Evolutionary conservation across 1,140 invertebrate species (phyloP), one percentile per base, ranked within the genome.

Genomic region (Drosophila sucinea): DNA sequence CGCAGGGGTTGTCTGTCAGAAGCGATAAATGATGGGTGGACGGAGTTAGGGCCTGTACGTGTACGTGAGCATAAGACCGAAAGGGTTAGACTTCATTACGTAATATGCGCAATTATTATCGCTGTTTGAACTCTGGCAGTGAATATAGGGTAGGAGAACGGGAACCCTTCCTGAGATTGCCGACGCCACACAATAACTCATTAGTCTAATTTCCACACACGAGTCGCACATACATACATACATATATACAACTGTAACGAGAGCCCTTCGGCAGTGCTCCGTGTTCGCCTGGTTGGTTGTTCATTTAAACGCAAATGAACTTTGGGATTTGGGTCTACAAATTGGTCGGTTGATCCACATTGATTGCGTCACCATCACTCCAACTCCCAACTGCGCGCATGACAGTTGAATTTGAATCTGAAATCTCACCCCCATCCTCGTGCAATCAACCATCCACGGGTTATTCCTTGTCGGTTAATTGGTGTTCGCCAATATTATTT

Each of bases 261-360:
- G 56, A 63, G 56, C 56, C 63, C 60, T 25, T 6, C 10, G 67
- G 41, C 55, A 27, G 25, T 44, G 56, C 54, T 51, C 23, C 44
- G 7, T 51, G 40, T 8, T 11, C 41, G 54, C 55, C 25, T 33
- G 41, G 51, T 38, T 29, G 58, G 44, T 54, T 78, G 68, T 68
- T 87, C 77, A 87, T 87, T 89, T 81, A 80, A 64, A 84, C 85
- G 73, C 77, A 89, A 87, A 90, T 84, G 73, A 84, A 82, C 60
- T 67, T 64, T 66, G 85, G 84, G 80, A 81, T 67, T 74, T 82
- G 67, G 40, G 29, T 38, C 17, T 44, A 55, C 56, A 1, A 47
- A 68, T 44, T 60, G 54, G 66, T 67, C 61, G 35, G 57, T 32
- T 64, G 27, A n/a, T 23, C n/a, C 55, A 67, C 54, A 76, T 62